Evolutionary conservation across 1,140 invertebrate species (phyloP).

Genomic region (Harpegnathos saltator): DNA sequence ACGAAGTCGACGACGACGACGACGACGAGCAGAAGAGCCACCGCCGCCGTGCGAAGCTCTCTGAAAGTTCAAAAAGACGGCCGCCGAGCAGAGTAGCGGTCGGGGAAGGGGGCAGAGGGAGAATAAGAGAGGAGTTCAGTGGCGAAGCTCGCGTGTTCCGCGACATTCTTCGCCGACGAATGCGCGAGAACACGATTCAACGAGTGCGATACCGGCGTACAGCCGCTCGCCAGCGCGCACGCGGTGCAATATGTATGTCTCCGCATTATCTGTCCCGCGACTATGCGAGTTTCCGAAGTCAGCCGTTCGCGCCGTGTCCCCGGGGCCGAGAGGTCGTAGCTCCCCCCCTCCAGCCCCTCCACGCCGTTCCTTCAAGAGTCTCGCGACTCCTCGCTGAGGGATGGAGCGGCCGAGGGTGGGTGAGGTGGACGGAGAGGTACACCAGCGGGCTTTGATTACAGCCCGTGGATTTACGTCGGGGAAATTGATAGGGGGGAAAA

Average conservation of each 20-base stretch:
- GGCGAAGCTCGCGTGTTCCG: slow-evolving; percentile 53
- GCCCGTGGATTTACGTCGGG: slow-evolving; percentile 66
- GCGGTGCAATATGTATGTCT: slow-evolving; percentile 62
- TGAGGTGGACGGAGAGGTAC: background rate
- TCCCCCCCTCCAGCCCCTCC: background rate
- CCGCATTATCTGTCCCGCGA: slow-evolving; percentile 68
- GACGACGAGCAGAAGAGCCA: background rate
- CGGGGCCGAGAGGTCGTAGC: slow-evolving; percentile 65
- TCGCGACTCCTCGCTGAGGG: too few species aligned
- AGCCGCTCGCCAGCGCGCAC: background rate
- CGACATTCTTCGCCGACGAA: slow-evolving; percentile 58
- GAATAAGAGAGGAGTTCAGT: slow-evolving; percentile 5
- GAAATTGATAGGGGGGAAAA: slow-evolving; percentile 69
- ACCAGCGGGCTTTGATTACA: slow-evolving; percentile 66
- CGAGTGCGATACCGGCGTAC: slow-evolving; percentile 33
- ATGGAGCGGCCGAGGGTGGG: too few species aligned
- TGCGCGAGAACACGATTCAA: slow-evolving; percentile 59
- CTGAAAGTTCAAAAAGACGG: background rate
- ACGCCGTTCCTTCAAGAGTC: too few species aligned
- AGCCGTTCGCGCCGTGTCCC: background rate
- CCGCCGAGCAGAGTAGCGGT: too few species aligned
- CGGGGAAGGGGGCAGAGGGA: too few species aligned
- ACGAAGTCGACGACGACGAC: background rate
- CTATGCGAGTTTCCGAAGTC: slow-evolving; percentile 64
- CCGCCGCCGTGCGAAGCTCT: slow-evolving; percentile 18